Base-by-base conservation (phyloP, 1,140 invertebrate species). In the Brachystomella parvula region DNA sequence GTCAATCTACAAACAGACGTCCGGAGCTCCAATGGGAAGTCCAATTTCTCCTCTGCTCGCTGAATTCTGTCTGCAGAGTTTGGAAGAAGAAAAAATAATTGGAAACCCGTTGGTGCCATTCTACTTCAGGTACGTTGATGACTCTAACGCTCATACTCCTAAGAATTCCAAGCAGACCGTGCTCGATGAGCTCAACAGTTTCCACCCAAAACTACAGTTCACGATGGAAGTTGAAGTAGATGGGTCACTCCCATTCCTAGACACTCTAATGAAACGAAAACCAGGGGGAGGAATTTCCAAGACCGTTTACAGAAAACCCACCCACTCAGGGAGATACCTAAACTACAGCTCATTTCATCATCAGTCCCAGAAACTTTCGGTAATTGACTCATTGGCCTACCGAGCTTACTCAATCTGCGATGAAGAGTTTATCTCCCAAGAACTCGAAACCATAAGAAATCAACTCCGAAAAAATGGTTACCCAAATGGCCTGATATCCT, bases 211-310 rank as follows among this genome's bases (percentile, higher is more conserved):
- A 2, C 30, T 64, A 9, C 9, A 64, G 30, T 65, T 65, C 26
- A 65, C 64, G 29, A 24, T 65, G 2, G 64, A 65, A 47, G 6
- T 2, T 26, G 64, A 65, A 65, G 29, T 26, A 15, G 17, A n/a
- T 53, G 39, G 39, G 9, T 44, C 9, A 9, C 9, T 44, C n/a
- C 9, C 39, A 12, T 44, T 44, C 39, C 39, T 44, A 44, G 39
- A 44, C 39, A n/a, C n/a, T n/a, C n/a, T n/a, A n/a, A n/a, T n/a
- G n/a, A n/a, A n/a, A n/a, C n/a, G n/a, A n/a, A n/a, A n/a, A n/a
- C n/a, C n/a, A n/a, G n/a, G n/a, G n/a, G n/a, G n/a, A n/a, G n/a
- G n/a, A n/a, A n/a, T n/a, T n/a, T n/a, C n/a, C n/a, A n/a, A n/a
- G n/a, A n/a, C n/a, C n/a, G n/a, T n/a, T n/a, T n/a, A n/a, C n/a